Evolutionary conservation across 2,888 invertebrate genomes (phyloP).

Genomic region (Drosophila subquinaria): DNA sequence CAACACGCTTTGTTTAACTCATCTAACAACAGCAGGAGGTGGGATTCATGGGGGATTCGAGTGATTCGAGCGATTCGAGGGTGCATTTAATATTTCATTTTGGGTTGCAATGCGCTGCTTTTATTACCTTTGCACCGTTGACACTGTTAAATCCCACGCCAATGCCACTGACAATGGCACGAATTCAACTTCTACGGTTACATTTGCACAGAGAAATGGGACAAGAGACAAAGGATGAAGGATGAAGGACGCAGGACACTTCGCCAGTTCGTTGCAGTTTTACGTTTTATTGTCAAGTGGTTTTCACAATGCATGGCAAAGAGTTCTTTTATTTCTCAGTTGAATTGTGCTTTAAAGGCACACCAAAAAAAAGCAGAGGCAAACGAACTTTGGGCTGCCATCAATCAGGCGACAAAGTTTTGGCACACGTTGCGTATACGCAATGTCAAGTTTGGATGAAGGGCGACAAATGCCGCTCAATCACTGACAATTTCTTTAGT

Average conservation of each 20-base stretch:
- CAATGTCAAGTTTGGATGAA: conserved; percentile 40
- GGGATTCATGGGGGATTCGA: conserved; percentile 7
- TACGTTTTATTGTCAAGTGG: conserved; percentile 75
- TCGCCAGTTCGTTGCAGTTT: conserved; percentile 61
- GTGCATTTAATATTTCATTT: conserved; percentile 78
- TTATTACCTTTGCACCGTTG: conserved; percentile 76
- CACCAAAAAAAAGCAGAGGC: conserved; percentile 20
- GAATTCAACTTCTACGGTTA: conserved; percentile 32
- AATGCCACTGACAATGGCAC: conserved; percentile 63
- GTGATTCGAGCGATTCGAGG: conserved; percentile 41
- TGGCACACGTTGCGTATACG: conserved; percentile 54
- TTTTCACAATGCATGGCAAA: conserved; percentile 68
- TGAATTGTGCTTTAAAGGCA: conserved; percentile 31
- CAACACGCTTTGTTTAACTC: conserved; percentile 36
- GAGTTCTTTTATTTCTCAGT: background rate
- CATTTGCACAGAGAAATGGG: conserved; percentile 44
- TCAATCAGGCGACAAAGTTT: conserved; percentile 62
- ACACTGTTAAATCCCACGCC: conserved; percentile 71
- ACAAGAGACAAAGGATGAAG: background rate
- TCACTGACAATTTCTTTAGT: conserved; percentile 67
- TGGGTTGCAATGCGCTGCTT: conserved; percentile 64
- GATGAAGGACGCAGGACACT: conserved; percentile 38
- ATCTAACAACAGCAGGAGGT: conserved; percentile 24
- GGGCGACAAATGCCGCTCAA: conserved; percentile 54
- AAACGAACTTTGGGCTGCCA: conserved; percentile 62